phyloP scores from a whole-genome alignment of 2,113 vertebrate species.

The Tor tambroides region DNA sequence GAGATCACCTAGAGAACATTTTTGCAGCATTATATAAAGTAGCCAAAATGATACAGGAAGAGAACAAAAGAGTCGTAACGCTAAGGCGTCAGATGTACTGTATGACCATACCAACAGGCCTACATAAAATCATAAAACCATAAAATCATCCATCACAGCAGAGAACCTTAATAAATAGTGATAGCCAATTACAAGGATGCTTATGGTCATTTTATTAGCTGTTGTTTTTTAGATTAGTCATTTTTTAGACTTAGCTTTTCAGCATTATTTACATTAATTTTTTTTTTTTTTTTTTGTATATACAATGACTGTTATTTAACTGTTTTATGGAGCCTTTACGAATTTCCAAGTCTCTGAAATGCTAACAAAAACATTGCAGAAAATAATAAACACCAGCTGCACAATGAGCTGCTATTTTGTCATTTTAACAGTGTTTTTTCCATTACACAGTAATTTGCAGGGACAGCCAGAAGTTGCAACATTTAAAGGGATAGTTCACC shows the following conservation, averaged over 20 bases:
- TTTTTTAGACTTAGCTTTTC: no score
- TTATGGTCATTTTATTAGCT: neutral
- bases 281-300: no score
- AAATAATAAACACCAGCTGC: no score
- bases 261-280: no score
- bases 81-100: neutral
- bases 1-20: conserved; percentile 16
- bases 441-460: neutral
- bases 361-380: neutral
- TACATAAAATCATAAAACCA: neutral
- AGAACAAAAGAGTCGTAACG: neutral
- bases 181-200: neutral
- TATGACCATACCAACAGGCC: neutral
- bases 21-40: neutral
- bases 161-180: neutral
- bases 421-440: no score
- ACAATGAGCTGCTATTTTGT: no score
- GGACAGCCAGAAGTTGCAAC: neutral
- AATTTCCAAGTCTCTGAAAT: neutral
- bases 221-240: neutral
- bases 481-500: no score
- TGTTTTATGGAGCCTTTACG: neutral
- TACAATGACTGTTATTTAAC: neutral
- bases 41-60: neutral
- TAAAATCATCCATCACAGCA: neutral